Base-by-base conservation (phyloP, 2,888 invertebrate species). In the Noctua janthina region DNA sequence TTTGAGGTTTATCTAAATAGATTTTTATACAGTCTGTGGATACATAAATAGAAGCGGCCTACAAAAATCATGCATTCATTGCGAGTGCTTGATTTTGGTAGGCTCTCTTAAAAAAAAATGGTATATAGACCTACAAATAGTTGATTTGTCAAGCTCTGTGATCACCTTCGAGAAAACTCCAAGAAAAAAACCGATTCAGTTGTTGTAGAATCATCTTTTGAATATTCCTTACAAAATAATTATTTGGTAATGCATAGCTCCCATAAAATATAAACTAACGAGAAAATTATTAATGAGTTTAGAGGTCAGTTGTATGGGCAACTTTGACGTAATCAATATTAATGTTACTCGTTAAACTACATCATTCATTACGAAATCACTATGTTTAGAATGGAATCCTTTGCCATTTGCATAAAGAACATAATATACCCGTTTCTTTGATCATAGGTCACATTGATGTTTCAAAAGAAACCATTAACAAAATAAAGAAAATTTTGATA, bases 351-450 rank as follows among this genome's bases (percentile, higher is more conserved):
- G 56, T 39, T n/a, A 69, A 62, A 56, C 35, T 35, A 74, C 73
- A 68, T 74, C 20, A 77, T 64, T 35, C 11, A 73, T 89, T 83
- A 83, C 85, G 81, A 72, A 85, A 89, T 82, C 59, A 66, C 73
- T 88, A 80, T 82, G 8, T 78, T 84, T 84, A 77, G 84, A 82
- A 73, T 66, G 8, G 73, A 83, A 77, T 88, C 71, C 62, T 79
- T 74, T 46, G 15, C 10, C 20, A 88, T 87, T 88, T 79, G 67
- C 84, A 77, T 84, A 84, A 70, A 59, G 0, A 75, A 73, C 49
- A 68, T 29, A 68, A 76, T n/a, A 66, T 62, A 76, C 62, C 62
- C 62, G 74, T 76, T 29, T 67, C 15, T 84, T 49, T 46, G 17
- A 71, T 76, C 71, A 23, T 56, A 51, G 49, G 59, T 73, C 56